These are phyloP conservation scores for Andrena bucephala DNA, from an alignment of 2,888 invertebrate species.

Conservation along the genomic window DNA sequence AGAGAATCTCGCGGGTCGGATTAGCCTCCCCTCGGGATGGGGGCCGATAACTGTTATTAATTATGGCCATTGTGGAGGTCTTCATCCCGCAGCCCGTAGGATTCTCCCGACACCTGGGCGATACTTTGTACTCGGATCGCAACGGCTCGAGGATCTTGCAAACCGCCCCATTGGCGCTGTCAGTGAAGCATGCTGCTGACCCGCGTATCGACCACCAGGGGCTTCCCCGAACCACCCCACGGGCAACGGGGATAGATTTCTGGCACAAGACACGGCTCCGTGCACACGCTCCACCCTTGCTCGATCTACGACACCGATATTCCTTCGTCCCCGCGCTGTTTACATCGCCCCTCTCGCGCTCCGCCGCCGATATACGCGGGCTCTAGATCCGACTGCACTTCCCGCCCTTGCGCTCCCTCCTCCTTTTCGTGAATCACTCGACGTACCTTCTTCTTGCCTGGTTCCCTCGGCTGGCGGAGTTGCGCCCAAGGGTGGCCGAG, in stretches of 20 bases:
- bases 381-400: constrained; percentile 29
- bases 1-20: constrained; percentile 19
- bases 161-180: constrained; percentile 77
- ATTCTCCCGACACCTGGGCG: constrained; percentile 45
- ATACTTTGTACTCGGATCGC: constrained; percentile 74
- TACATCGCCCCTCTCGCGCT: constrained; percentile 63
- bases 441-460: too few relatives aligned
- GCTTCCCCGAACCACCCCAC: constrained; percentile 46
- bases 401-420: neutral
- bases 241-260: constrained; percentile 48
- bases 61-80: constrained; percentile 65
- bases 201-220: constrained; percentile 76
- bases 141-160: constrained; percentile 74
- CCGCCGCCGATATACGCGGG: constrained; percentile 16
- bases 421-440: too few relatives aligned
- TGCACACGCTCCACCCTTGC: constrained; percentile 59
- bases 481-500: too few relatives aligned
- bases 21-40: constrained; percentile 14
- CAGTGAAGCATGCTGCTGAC: constrained; percentile 78
- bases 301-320: constrained; percentile 60
- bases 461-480: too few relatives aligned
- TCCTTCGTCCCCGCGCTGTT: constrained; percentile 59
- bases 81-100: constrained; percentile 41
- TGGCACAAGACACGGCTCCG: constrained; percentile 61
- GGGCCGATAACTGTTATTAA: constrained; percentile 64